These are phyloP conservation scores for Cotesia congregata DNA, from an alignment of 2,888 invertebrate genomes.

Conservation along the genomic window DNA sequence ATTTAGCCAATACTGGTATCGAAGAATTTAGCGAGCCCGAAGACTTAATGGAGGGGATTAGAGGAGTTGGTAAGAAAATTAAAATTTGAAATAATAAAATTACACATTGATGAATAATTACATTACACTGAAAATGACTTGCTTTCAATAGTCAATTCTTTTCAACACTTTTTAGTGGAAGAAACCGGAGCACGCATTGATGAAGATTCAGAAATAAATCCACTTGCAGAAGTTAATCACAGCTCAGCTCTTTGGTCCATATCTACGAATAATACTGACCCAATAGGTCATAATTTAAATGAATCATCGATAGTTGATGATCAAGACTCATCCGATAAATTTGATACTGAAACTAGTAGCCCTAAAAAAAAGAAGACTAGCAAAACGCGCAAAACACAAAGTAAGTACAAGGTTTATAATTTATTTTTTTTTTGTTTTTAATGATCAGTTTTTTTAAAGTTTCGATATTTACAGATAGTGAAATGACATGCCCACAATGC, in stretches of 20 bases:
- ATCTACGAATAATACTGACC: constrained; percentile 52
- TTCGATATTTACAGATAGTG: constrained; percentile 56
- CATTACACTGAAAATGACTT: neutral
- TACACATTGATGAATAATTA: neutral
- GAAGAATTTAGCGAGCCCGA: constrained; percentile 89
- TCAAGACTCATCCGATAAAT: constrained; percentile 53
- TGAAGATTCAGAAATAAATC: constrained; percentile 62
- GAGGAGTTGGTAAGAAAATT: constrained; percentile 78
- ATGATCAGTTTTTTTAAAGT: neutral
- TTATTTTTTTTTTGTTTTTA: neutral
- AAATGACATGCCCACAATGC: constrained; percentile 78
- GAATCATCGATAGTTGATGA: constrained; percentile 54
- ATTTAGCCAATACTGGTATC: constrained; percentile 72
- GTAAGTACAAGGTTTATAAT: constrained; percentile 24
- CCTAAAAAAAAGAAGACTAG: constrained; percentile 62
- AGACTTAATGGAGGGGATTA: constrained; percentile 88
- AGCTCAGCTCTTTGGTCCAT: constrained; percentile 62
- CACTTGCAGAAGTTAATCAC: constrained; percentile 57
- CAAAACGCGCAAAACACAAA: constrained; percentile 53
- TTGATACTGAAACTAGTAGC: constrained; percentile 56
- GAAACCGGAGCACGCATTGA: constrained; percentile 69
- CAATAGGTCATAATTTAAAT: constrained; percentile 48
- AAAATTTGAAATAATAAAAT: neutral
- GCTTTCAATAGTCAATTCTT: constrained; percentile 16
- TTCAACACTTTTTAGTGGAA: constrained; percentile 56